phyloP scores from a whole-genome alignment of 2,113 vertebrate species.

The Orientallactaga bullata region DNA sequence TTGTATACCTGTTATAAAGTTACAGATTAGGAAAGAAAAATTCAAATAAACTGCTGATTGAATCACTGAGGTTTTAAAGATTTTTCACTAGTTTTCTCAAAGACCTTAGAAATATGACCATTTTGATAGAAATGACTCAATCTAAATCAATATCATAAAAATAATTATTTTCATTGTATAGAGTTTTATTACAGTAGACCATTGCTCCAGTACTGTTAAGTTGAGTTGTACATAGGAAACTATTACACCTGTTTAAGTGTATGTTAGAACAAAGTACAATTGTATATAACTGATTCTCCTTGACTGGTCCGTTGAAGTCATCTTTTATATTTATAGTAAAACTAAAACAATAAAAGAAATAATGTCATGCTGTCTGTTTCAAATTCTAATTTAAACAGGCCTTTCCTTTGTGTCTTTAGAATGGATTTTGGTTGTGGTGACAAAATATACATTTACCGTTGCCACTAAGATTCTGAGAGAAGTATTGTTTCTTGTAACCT shows the following conservation, averaged over 20 bases:
- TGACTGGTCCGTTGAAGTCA: background rate
- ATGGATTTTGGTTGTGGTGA: background rate
- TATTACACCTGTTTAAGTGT: background rate
- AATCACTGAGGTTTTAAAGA: background rate
- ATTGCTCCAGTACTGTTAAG: background rate
- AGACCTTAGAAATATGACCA: background rate
- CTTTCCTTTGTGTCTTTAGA: background rate
- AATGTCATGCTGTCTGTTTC: background rate
- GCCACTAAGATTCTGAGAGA: background rate
- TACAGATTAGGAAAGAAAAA: slow-evolving; percentile 10
- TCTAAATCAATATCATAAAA: background rate
- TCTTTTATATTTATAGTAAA: background rate
- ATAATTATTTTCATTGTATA: background rate
- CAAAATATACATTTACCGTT: background rate
- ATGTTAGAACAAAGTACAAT: background rate
- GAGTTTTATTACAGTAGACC: background rate
- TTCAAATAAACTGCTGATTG: background rate
- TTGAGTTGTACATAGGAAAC: background rate
- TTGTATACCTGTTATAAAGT: background rate
- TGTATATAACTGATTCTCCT: background rate
- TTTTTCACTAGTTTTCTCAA: background rate
- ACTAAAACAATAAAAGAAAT: background rate
- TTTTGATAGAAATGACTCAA: background rate
- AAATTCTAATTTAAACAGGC: background rate
- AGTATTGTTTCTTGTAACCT: background rate